A percentile compares a stretch with the other conserved stretches of the same genome.
Evolutionary conservation across 2,113 vertebrate genomes (phyloP).

Genomic region (Phylloscopus whistleri): DNA sequence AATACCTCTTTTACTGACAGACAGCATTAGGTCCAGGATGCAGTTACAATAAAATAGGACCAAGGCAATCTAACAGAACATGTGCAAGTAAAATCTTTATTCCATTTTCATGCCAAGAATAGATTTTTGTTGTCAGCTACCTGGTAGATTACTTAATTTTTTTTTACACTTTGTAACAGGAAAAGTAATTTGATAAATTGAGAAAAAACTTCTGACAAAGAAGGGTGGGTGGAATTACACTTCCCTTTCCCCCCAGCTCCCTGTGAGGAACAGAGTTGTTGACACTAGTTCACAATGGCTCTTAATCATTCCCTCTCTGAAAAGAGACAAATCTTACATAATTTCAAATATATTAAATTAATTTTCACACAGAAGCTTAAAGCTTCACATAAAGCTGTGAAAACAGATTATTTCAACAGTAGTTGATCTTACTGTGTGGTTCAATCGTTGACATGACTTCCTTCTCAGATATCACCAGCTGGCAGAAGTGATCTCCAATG

Average conservation of each 20-base stretch:
- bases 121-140: neutral
- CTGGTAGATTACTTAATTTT: neutral
- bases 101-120: neutral
- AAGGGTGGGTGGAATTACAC: neutral
- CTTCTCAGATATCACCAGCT: conserved; percentile 81
- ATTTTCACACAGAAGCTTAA: neutral
- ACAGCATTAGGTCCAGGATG: neutral
- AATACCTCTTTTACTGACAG: neutral
- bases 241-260: neutral
- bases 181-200: neutral
- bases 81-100: neutral
- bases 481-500: conserved; percentile 83
- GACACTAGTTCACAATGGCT: neutral
- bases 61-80: neutral
- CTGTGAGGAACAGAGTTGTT: neutral
- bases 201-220: neutral
- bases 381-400: neutral
- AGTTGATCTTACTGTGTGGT: conserved; percentile 77
- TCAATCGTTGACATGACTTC: conserved; percentile 80
- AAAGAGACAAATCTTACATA: neutral
- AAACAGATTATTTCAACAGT: neutral
- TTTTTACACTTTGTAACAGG: neutral
- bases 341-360: neutral
- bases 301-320: neutral
- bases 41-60: neutral